phyloP scores from a whole-genome alignment of 2,888 invertebrate species.

The Acheta domesticus region DNA sequence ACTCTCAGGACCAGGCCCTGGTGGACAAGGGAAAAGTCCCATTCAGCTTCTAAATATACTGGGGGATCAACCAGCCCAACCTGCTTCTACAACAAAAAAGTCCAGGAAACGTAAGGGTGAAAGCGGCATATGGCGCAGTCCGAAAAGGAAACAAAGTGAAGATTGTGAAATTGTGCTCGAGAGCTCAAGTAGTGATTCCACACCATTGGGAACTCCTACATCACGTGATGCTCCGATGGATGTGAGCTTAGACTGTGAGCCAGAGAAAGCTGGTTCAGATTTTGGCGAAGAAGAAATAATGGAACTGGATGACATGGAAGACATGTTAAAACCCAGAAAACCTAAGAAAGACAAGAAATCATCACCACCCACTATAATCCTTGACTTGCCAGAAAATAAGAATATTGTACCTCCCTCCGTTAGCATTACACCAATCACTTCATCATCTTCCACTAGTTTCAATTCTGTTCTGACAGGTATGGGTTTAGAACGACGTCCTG shows the following conservation, averaged over 20 bases:
- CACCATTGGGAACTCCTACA: conserved; percentile 33
- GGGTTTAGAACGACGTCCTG: conserved; percentile 66
- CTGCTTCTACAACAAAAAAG: conserved; percentile 40
- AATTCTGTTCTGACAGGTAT: conserved; percentile 59
- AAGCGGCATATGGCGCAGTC: conserved; percentile 58
- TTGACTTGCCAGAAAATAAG: conserved; percentile 57
- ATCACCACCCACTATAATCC: conserved; percentile 47
- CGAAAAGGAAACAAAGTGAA: conserved; percentile 59
- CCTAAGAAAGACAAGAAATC: conserved; percentile 53
- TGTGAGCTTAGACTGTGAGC: conserved; percentile 29
- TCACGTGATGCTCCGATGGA: conserved; percentile 31
- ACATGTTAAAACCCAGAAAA: conserved; percentile 53
- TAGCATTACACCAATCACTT: conserved; percentile 59
- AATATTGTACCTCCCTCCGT: conserved; percentile 58
- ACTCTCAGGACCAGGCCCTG: conserved; percentile 43
- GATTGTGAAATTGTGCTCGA: conserved; percentile 58
- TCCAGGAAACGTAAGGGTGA: conserved; percentile 60
- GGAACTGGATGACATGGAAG: conserved; percentile 55
- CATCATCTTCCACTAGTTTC: conserved; percentile 46
- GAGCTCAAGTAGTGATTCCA: conserved; percentile 60
- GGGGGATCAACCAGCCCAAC: conserved; percentile 26
- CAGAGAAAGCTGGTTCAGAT: conserved; percentile 37
- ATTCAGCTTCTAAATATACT: conserved; percentile 26
- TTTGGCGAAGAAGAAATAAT: conserved; percentile 41
- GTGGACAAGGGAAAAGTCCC: conserved; percentile 43